Conservation (phyloP, 2,113 vertebrate species). For the Nibea coibor region DNA sequence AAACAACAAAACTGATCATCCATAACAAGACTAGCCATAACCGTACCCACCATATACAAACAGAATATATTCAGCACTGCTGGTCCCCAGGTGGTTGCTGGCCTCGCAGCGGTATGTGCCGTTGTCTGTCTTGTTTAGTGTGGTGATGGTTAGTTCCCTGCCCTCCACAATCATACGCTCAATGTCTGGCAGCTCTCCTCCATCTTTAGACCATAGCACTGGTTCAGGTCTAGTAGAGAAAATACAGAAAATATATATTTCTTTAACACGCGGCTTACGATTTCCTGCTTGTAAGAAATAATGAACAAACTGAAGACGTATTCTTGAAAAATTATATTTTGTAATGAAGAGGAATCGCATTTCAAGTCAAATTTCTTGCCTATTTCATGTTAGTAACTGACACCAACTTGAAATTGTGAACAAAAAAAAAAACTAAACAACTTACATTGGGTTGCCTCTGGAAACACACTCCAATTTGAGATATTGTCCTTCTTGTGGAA, state of each 20-base stretch:
- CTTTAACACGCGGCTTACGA: neutral
- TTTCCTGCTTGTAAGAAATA: neutral
- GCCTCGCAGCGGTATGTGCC: slow-evolving; percentile 98
- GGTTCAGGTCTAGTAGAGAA: slow-evolving; percentile 89
- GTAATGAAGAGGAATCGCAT: neutral
- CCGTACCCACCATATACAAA: slow-evolving; percentile 94
- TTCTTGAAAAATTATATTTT: neutral
- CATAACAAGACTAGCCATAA: slow-evolving; percentile 1
- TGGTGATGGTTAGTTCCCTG: slow-evolving; percentile 93
- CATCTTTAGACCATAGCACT: slow-evolving; percentile 98
- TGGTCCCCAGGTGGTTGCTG: slow-evolving; percentile 94
- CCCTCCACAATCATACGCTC: slow-evolving; percentile 98
- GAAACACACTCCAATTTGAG: slow-evolving; percentile 97
- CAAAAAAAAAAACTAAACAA: slow-evolving; percentile 33
- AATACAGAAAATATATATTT: neutral
- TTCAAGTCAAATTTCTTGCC: neutral
- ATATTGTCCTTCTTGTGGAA: slow-evolving; percentile 97
- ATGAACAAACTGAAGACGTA: neutral
- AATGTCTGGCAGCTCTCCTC: slow-evolving; percentile 94
- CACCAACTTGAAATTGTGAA: slow-evolving; percentile 7
- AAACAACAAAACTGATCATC: slow-evolving; percentile 20
- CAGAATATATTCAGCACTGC: slow-evolving; percentile 94
- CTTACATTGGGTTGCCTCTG: slow-evolving; percentile 98
- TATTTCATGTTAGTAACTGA: neutral
- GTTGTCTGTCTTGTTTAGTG: slow-evolving; percentile 99